Evolutionary conservation across 2,797 vertebrate genomes (phyloP).

Genomic region (Nyctibius grandis): DNA sequence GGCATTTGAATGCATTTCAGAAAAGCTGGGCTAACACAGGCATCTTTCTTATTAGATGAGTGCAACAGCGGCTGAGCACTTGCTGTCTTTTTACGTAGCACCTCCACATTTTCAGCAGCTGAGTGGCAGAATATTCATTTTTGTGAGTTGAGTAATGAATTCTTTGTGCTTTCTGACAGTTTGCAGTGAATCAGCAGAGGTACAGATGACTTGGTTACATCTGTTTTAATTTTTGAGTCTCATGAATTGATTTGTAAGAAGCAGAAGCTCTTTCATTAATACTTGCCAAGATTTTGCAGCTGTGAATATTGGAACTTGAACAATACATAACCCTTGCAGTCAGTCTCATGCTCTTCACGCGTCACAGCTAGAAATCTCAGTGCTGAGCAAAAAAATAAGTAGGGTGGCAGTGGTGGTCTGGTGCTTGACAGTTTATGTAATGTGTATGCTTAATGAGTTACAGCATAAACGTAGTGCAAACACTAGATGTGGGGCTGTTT

Average conservation of each 20-base stretch:
- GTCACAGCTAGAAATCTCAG: not conserved
- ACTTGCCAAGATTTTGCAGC: slow-evolving; percentile 38
- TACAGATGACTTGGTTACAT: slow-evolving; percentile 10
- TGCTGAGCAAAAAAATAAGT: not conserved
- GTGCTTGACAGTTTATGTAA: not conserved
- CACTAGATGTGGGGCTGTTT: not conserved
- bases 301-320: slow-evolving; percentile 41
- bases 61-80: not conserved
- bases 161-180: slow-evolving; percentile 7
- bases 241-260: slow-evolving; percentile 34
- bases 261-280: not conserved
- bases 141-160: slow-evolving; percentile 29
- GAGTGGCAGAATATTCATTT: not conserved
- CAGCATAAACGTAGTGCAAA: not conserved
- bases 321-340: not conserved
- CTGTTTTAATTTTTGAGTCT: not conserved
- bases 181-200: slow-evolving; percentile 40
- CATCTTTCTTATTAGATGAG: not conserved
- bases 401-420: not conserved
- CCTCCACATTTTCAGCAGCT: not conserved
- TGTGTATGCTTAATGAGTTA: not conserved
- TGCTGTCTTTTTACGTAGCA: not conserved
- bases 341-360: not conserved
- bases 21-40: not conserved
- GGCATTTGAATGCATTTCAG: not conserved